phyloP scores from a whole-genome alignment of 1,140 invertebrate genomes.

The Sinella curviseta region DNA sequence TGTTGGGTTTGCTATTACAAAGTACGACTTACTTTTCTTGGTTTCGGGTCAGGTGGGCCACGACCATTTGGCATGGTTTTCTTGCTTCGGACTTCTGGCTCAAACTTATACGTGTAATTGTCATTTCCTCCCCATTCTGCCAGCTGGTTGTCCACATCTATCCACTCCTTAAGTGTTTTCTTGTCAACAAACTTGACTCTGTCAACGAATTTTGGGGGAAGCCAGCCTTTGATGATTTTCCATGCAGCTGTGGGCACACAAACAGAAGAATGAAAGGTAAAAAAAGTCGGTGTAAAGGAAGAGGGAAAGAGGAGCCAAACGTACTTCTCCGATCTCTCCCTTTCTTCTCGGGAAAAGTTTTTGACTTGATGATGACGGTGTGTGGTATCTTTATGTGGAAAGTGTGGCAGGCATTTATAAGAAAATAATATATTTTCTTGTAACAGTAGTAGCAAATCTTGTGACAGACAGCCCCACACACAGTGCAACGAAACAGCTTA shows the following conservation, averaged over 20 bases:
- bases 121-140: slow-evolving; percentile 49
- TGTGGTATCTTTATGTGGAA: too few species aligned
- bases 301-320: too few species aligned
- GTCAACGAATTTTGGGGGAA: slow-evolving; percentile 84
- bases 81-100: slow-evolving; percentile 25
- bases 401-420: too few species aligned
- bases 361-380: too few species aligned
- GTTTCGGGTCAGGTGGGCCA: background rate
- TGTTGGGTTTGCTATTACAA: background rate
- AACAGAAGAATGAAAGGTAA: slow-evolving; percentile 22
- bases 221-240: slow-evolving; percentile 84
- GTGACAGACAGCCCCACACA: too few species aligned
- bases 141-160: slow-evolving; percentile 62
- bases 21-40: slow-evolving; percentile 13
- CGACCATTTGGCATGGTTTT: slow-evolving; percentile 7
- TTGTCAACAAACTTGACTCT: slow-evolving; percentile 87
- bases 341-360: too few species aligned
- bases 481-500: too few species aligned
- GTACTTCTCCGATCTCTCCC: too few species aligned
- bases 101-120: slow-evolving; percentile 42
- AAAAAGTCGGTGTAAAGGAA: too few species aligned
- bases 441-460: too few species aligned
- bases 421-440: too few species aligned
- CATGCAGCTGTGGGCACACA: slow-evolving; percentile 80
- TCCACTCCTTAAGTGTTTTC: slow-evolving; percentile 72